These are phyloP conservation scores for Atlantisia rogersi DNA, from an alignment of 2,113 vertebrate species.

Conservation along the genomic window DNA sequence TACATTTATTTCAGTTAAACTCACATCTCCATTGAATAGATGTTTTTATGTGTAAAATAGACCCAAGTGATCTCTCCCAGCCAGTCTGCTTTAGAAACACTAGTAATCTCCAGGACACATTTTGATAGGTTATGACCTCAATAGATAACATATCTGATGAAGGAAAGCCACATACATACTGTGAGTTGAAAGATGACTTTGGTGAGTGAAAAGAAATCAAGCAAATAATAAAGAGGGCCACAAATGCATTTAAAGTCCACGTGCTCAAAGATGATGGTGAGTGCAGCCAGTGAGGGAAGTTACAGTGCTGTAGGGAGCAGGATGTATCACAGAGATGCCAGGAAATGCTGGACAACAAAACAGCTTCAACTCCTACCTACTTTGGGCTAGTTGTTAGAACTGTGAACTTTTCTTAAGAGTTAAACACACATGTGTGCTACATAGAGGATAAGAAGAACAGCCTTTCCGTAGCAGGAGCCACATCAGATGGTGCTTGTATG, in stretches of 20 bases:
- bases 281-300: not conserved
- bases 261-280: not conserved
- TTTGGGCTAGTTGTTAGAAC: not conserved
- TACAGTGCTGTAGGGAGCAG: not conserved
- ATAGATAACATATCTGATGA: not conserved
- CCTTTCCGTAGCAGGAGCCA: not conserved
- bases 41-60: not conserved
- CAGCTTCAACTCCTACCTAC: not conserved
- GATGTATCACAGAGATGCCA: not conserved
- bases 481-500: not conserved
- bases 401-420: not conserved
- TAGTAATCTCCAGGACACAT: not conserved
- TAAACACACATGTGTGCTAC: not conserved
- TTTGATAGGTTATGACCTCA: not conserved
- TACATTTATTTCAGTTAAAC: not conserved
- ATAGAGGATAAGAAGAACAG: not conserved
- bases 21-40: not conserved
- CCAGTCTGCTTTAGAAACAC: not conserved
- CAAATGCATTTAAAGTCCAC: rapidly evolving
- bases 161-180: not conserved
- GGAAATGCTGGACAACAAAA: not conserved
- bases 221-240: not conserved
- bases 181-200: not conserved
- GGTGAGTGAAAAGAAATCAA: not conserved
- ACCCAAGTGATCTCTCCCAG: not conserved